These are phyloP conservation scores for Poecile montanus DNA, from an alignment of 2,797 vertebrate genomes.

Conservation along the genomic window DNA sequence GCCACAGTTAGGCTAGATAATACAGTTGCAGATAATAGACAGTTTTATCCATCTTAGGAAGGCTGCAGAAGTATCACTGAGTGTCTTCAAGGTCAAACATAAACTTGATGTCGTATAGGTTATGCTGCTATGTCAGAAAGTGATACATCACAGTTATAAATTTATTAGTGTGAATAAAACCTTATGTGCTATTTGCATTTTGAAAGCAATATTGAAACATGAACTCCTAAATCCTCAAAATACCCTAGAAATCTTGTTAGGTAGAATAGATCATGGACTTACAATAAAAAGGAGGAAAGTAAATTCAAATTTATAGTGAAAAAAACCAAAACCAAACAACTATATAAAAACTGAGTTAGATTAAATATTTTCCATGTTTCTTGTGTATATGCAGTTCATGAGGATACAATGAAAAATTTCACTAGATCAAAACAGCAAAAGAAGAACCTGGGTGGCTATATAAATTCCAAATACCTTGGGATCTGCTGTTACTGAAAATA, in stretches of 20 bases:
- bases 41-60: constrained; percentile 33
- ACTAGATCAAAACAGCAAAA: not conserved
- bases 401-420: not conserved
- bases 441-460: not conserved
- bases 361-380: not conserved
- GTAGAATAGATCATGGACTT: not conserved
- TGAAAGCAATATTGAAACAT: not conserved
- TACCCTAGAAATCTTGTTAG: not conserved
- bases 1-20: constrained; percentile 25
- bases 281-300: not conserved
- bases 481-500: not conserved
- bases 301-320: not conserved
- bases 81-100: constrained; percentile 20
- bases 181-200: not conserved
- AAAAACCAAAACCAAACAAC: not conserved
- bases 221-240: constrained; percentile 19
- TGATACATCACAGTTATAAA: not conserved
- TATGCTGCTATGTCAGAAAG: constrained; percentile 14
- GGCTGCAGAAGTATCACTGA: constrained; percentile 19
- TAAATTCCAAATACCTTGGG: not conserved
- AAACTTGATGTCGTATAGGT: not conserved
- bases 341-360: not conserved
- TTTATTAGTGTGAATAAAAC: not conserved
- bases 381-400: not conserved
- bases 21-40: constrained; percentile 20